Base-by-base conservation (phyloP, 2,888 invertebrate genomes). In the Dicycla oo region DNA sequence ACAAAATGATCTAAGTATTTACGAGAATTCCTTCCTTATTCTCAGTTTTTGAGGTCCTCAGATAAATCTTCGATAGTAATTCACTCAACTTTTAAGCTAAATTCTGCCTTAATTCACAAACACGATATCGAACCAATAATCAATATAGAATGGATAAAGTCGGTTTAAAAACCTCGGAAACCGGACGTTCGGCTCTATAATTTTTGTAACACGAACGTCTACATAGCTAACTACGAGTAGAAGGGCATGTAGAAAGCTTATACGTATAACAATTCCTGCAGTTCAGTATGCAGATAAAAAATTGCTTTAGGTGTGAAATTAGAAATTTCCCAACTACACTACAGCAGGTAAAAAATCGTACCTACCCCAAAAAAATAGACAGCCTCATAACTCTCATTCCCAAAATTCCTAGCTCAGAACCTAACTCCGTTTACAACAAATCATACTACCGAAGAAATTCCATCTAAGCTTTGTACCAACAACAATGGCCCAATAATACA, bases 401-500 rank as follows among this genome's bases (percentile, higher is more conserved):
- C 34, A 40, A 78, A 75, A 79, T 47, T 56, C 47, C 49, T 60
- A 66, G 11, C 23, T 61, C 38, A 45, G 38, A 75, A 20, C 34
- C 51, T 40, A 63, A 63, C 53, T 34, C 45, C 6, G 13, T 8
- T 18, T 13, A 53, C 43, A 34, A 65, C 65, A 81, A 81, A 73
- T 71, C 64, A 77, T 62, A 60, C 0, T 15, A 23, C 23, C 40
- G 49, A 57, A 69, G 58, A 69, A 69, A 69, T 38, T 34, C 64
- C n/a, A 73, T 71, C 71, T 71, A 71, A 78, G 74, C 80, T 75
- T 73, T 70, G 68, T 58, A 56, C 26, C 56, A 71, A 57, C 81
- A 73, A 80, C 73, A 78, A 82, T 69, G 40, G 64, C 43, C 51
- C 63, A 69, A 65, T 82, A 64, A 69, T 82, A 82, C 67, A 80